Conservation (phyloP, 2,888 invertebrate genomes). For the Zygothrica quintamaculata region DNA sequence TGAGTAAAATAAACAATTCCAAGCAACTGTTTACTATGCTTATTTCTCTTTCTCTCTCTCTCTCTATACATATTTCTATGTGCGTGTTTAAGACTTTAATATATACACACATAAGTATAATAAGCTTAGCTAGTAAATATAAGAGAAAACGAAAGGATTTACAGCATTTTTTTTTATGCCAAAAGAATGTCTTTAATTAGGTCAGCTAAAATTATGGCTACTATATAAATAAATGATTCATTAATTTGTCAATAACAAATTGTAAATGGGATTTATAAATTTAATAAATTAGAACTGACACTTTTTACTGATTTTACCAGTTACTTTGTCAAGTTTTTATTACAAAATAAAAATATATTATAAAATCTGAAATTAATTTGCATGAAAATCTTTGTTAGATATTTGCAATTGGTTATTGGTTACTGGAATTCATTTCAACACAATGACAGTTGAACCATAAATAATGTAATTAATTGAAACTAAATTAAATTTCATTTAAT, state of each 20-base stretch:
- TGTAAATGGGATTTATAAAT: too few species aligned
- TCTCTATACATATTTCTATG: too few species aligned
- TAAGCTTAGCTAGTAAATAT: slow-evolving; percentile 45
- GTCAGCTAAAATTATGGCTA: not conserved
- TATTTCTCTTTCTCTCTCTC: slow-evolving; percentile 10
- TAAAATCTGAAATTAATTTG: slow-evolving; percentile 37
- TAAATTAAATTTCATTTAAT: slow-evolving; percentile 26
- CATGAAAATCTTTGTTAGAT: slow-evolving; percentile 33
- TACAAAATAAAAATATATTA: slow-evolving; percentile 14
- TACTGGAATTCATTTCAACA: slow-evolving; percentile 43
- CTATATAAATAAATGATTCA: too few species aligned
- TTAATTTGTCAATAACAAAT: too few species aligned
- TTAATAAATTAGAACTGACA: too few species aligned
- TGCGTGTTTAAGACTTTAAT: slow-evolving; percentile 9
- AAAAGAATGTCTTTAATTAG: not conserved
- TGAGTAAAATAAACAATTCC: slow-evolving; percentile 67
- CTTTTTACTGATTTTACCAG: not conserved
- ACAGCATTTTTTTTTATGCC: not conserved
- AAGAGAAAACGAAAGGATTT: slow-evolving; percentile 35
- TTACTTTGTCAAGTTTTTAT: not conserved
- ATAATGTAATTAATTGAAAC: slow-evolving; percentile 33
- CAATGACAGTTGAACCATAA: slow-evolving; percentile 29
- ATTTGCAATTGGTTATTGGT: not conserved
- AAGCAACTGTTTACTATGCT: slow-evolving; percentile 20
- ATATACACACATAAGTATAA: slow-evolving; percentile 30